phyloP scores from a whole-genome alignment of 2,888 invertebrate genomes.

The Teinopalpus imperialis region DNA sequence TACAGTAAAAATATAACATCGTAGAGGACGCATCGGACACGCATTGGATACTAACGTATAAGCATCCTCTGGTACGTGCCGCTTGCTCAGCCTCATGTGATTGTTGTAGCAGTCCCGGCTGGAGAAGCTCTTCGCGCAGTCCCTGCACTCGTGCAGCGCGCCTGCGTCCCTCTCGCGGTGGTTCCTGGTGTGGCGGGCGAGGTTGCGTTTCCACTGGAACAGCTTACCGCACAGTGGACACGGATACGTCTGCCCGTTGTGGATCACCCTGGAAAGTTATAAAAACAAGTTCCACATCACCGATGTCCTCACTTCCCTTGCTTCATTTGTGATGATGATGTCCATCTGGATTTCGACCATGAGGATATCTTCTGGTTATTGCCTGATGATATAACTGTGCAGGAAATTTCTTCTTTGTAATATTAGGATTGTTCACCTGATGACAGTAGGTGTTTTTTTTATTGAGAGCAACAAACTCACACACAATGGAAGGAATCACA shows the following conservation, averaged over 20 bases:
- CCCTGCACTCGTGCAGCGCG: conserved; percentile 52
- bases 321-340: too few relatives aligned
- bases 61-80: conserved; percentile 57
- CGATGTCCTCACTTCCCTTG: too few relatives aligned
- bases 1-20: too few relatives aligned
- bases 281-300: too few relatives aligned
- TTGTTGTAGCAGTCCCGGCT: conserved; percentile 69
- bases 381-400: too few relatives aligned
- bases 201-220: conserved; percentile 73
- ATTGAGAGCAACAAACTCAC: too few relatives aligned
- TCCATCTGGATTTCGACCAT: too few relatives aligned
- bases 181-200: conserved; percentile 63
- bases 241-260: conserved; percentile 64
- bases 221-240: conserved; percentile 69
- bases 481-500: too few relatives aligned
- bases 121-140: conserved; percentile 64
- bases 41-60: conserved; percentile 50
- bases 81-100: conserved; percentile 67
- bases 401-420: too few relatives aligned
- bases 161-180: conserved; percentile 61
- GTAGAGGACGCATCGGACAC: not conserved
- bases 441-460: too few relatives aligned
- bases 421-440: not conserved
- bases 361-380: too few relatives aligned
- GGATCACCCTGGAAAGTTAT: conserved; percentile 55